Evolutionary conservation across 2,888 invertebrate species (phyloP).

Genomic region (Myopa tessellatipennis): DNA sequence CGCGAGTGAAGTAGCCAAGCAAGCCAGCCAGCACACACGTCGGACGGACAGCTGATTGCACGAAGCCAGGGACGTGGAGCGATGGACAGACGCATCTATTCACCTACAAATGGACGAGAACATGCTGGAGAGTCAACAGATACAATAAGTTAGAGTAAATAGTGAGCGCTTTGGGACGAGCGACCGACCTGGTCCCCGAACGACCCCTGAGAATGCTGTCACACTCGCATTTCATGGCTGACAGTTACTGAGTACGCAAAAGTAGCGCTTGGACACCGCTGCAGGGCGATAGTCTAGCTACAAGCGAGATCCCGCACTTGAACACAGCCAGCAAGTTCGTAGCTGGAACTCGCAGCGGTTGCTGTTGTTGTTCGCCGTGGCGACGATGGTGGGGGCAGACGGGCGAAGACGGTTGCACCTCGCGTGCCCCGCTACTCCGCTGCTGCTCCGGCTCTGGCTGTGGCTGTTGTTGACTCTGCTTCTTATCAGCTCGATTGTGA

Average conservation of each 20-base stretch:
- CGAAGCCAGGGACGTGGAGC: too few relatives aligned
- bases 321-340: slow-evolving; percentile 16
- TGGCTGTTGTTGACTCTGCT: slow-evolving; percentile 38
- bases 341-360: slow-evolving; percentile 10
- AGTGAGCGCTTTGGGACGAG: slow-evolving; percentile 1
- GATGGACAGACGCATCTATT: too few relatives aligned
- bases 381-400: too few relatives aligned
- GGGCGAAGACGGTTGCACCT: too few relatives aligned
- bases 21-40: background rate
- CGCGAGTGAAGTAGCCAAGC: background rate
- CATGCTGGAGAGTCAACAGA: background rate
- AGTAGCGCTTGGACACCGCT: slow-evolving; percentile 14
- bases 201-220: background rate
- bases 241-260: background rate
- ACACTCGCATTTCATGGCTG: background rate
- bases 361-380: background rate
- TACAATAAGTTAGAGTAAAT: slow-evolving; percentile 13
- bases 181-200: background rate
- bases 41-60: too few relatives aligned
- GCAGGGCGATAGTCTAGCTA: background rate
- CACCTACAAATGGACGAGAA: background rate
- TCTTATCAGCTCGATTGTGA: slow-evolving; percentile 37
- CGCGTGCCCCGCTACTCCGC: background rate
- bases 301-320: slow-evolving; percentile 5
- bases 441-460: background rate